Evolutionary conservation across 35 echinoderm and acorn worm species (phyloP).

Genomic region (Ophiothrix spiculata): DNA sequence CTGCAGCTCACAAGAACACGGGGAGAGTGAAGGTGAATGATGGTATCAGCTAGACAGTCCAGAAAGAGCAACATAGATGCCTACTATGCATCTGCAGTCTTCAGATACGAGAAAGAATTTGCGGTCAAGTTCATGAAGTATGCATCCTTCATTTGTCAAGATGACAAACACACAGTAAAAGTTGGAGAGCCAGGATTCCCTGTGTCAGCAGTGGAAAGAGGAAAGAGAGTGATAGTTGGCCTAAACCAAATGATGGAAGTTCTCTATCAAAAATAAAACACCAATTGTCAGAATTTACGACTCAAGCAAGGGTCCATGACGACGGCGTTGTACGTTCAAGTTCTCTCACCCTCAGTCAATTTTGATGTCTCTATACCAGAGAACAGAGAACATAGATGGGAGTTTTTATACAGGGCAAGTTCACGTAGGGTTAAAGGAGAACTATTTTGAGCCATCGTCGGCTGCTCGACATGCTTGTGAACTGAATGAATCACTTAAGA

Average conservation of each 20-base stretch:
- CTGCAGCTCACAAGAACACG: slow-evolving; percentile 3
- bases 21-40: slow-evolving; percentile 37
- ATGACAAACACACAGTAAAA: slow-evolving; percentile 52
- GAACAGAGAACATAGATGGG: slow-evolving; percentile 18
- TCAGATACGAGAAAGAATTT: slow-evolving; percentile 49
- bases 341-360: slow-evolving; percentile 24
- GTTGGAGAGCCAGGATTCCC: slow-evolving; percentile 42
- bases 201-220: slow-evolving; percentile 49
- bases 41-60: slow-evolving; percentile 21
- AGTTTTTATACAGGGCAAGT: slow-evolving; percentile 32
- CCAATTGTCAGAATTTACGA: slow-evolving; percentile 9
- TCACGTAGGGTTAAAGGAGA: slow-evolving; percentile 24
- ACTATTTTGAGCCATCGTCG: slow-evolving; percentile 41
- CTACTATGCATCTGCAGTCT: slow-evolving; percentile 52
- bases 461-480: slow-evolving; percentile 26
- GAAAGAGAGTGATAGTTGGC: slow-evolving; percentile 37
- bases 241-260: slow-evolving; percentile 29
- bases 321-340: no score
- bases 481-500: slow-evolving; percentile 22
- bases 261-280: slow-evolving; percentile 35
- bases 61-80: slow-evolving; percentile 39
- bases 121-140: slow-evolving; percentile 17
- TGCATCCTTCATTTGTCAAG: slow-evolving; percentile 36
- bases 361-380: background rate
- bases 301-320: slow-evolving; percentile 25